Evolutionary conservation across 2,113 vertebrate species (phyloP), one percentile per base, ranked within the genome.

Genomic region (Hylia prasina): DNA sequence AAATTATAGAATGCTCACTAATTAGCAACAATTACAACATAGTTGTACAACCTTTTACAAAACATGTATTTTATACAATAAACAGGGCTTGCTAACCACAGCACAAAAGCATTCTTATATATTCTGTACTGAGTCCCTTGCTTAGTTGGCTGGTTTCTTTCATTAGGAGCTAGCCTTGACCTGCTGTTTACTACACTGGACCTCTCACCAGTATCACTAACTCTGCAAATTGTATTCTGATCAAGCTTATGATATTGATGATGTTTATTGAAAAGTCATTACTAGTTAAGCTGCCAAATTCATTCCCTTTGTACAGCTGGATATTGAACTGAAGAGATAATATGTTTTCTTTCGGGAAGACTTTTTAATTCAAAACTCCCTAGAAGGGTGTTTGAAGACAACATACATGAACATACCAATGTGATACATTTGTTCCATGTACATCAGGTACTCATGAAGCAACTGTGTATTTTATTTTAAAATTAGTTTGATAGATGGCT

Each of bases 361-460:
- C 23, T 48, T 77, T 93, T 96, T 83, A 88, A 54, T 82, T 70
- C 50, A 73, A 42, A 91, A 47, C 16, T 94, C 25, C 50, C 28
- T 85, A n/a, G 58, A 90, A 94, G 54, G 35, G 25, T 28, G 18
- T 79, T 87, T 76, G 82, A 87, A 93, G 73, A 88, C 44, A 77
- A 70, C 37, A 64, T 65, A 44, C 22, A 53, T 48, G 39, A 90
- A 50, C 51, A n/a, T 79, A 93, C 45, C 21, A 70, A 44, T 60
- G 71, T 88, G 58, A 94, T 80, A 15, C 3, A 1, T 93, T 70
- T 90, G 51, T 39, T 88, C 24, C 79, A 9, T 81, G 58, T 94
- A 77, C 30, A 51, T 42, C 90, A 95, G 82, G 54, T 94, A 92
- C 90, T 93, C 85, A 94, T 68, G 79, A 96, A 93, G 51, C 91